Evolutionary conservation across 2,797 vertebrate genomes (phyloP).

Genomic region (Neomorphus geoffroyi): DNA sequence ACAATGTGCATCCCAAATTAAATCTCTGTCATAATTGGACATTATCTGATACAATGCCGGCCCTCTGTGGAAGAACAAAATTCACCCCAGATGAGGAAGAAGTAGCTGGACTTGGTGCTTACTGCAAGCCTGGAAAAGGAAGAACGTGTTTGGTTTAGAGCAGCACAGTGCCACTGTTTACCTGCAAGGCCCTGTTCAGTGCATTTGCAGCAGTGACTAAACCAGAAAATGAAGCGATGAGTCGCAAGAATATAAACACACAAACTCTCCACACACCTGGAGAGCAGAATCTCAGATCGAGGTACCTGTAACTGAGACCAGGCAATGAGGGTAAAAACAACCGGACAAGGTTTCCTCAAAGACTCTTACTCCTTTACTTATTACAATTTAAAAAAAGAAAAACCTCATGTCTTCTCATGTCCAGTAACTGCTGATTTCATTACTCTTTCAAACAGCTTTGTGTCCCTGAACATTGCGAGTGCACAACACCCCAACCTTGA

Average conservation of each 20-base stretch:
- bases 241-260: not conserved
- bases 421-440: not conserved
- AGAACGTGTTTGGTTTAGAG: not conserved
- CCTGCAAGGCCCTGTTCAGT: not conserved
- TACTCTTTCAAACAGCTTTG: not conserved
- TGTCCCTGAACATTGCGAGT: not conserved
- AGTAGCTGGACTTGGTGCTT: not conserved
- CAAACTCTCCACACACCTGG: not conserved
- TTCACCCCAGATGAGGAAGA: not conserved
- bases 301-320: not conserved
- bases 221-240: not conserved
- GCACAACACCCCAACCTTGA: not conserved
- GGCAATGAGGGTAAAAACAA: not conserved
- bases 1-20: not conserved
- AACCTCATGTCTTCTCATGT: rapidly evolving
- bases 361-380: not conserved
- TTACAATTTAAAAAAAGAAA: not conserved
- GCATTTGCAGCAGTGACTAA: not conserved
- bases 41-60: not conserved
- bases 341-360: not conserved
- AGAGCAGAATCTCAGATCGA: not conserved
- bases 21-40: not conserved
- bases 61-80: not conserved
- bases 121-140: not conserved
- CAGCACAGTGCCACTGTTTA: not conserved